Conservation (phyloP, 2,888 invertebrate genomes). For the Eulithis testata region DNA sequence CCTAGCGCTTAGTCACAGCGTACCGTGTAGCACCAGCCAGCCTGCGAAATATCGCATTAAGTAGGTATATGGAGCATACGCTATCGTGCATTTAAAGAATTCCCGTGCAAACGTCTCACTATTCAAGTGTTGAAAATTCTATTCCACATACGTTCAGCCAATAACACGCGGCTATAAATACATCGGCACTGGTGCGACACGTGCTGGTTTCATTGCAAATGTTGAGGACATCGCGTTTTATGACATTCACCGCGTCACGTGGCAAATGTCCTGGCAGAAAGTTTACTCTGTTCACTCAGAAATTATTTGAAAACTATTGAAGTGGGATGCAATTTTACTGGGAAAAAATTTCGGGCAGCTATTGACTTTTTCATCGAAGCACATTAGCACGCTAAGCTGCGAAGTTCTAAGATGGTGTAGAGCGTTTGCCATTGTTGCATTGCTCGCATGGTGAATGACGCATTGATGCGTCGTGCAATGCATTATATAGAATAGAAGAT, state of each 20-base stretch:
- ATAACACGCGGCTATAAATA: slow-evolving; percentile 28
- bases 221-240: slow-evolving; percentile 28
- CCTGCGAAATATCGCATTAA: slow-evolving; percentile 1
- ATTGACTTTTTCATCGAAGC: too few relatives aligned
- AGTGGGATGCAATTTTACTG: slow-evolving; percentile 1
- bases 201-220: slow-evolving; percentile 22
- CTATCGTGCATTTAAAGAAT: slow-evolving; percentile 4
- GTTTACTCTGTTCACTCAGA: background rate
- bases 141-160: slow-evolving; percentile 21
- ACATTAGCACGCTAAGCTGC: too few relatives aligned
- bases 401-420: too few relatives aligned
- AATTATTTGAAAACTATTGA: slow-evolving; percentile 1
- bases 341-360: background rate
- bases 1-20: background rate
- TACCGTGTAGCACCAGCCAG: background rate
- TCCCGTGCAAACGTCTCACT: slow-evolving; percentile 6
- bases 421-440: too few relatives aligned
- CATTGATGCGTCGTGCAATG: too few relatives aligned
- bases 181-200: slow-evolving; percentile 17
- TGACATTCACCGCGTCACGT: slow-evolving; percentile 15
- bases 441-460: too few relatives aligned
- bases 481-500: too few relatives aligned
- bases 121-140: slow-evolving; percentile 23
- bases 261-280: slow-evolving; percentile 4
- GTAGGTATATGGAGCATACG: slow-evolving; percentile 7